Evolutionary conservation across 2,888 invertebrate genomes (phyloP), one percentile per base, ranked within the genome.

Genomic region (Metacarcinus magister): DNA sequence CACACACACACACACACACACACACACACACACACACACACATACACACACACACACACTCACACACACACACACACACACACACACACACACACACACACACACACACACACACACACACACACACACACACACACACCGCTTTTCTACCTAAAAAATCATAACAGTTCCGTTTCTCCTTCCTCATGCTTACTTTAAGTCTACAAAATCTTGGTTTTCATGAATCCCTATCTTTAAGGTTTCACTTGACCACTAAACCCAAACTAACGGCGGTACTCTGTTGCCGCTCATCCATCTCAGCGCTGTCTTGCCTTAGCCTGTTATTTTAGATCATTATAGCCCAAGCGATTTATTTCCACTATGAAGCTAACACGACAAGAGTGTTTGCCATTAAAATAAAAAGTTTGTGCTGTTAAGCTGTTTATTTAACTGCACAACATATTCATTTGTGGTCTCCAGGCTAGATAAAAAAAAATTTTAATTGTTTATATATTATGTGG

Each of bases 21-120:
- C 48, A 48, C 48, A 48, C 48, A 48, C 48, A 48, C 48, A 48
- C 48, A 48, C 48, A 48, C 48, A 48, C 48, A 48, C 48, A 48
- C 48, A 48, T 3, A 48, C 48, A 48, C 48, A 48, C 48, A 48
- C 48, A 48, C 48, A 48, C 48, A 48, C 48, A 48, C 48, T 2
- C 48, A 48, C 48, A 48, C 48, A 48, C 48, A 48, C 48, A 48
- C 48, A 48, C 54, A 54, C 54, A 54, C 54, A 54, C 54, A 54
- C 54, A 54, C 54, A 54, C 54, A 54, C 54, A 54, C 54, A 54
- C 54, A 54, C 54, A 54, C 54, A 54, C 8, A 54, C 54, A 54
- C 23, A 44, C 23, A 92, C 46, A 92, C 87, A 87, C 87, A 87
- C 87, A 87, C 87, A 87, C 87, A 87, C 87, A 87, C 87, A 87